Evolutionary conservation across 2,888 invertebrate genomes (phyloP), one percentile per base, ranked within the genome.

Genomic region (Dasysyrphus albostriatus): DNA sequence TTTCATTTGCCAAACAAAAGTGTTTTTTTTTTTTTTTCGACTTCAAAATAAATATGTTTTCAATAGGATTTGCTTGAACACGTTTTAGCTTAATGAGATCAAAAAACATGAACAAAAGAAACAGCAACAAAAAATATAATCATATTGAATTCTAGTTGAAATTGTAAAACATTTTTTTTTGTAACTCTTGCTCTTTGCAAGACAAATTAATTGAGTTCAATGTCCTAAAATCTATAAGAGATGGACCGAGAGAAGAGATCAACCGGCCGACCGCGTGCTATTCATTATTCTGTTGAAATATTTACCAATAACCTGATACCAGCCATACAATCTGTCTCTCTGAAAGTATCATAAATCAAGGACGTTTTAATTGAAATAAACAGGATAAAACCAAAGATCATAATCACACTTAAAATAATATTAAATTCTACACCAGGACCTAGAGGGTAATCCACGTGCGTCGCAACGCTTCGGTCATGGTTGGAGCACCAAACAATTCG

Each of bases 201-300:
- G 42, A 42, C 56, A 49, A 73, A 67, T 61, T 69, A 74, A 78
- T 74, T 56, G 67, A 74, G 79, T 79, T 79, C 74, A 83, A 70
- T 79, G 74, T 42, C 61, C 78, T n/a, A 32, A 16, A 5, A 12
- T 16, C 6, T 16, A 24, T 19, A 32, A 61, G 59, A 16, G 70
- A 51, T 12, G 16, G 8, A n/a, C 42, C 5, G n/a, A n/a, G n/a
- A n/a, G n/a, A n/a, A n/a, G n/a, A n/a, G n/a, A n/a, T n/a, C n/a
- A n/a, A 24, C 24, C 24, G 24, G 24, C 24, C 24, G 2, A n/a
- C 5, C 44, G n/a, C n/a, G n/a, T n/a, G n/a, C n/a, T n/a, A 44
- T 44, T 44, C 14, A 42, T 42, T 42, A 42, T 5, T 32, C n/a
- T 61, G 34, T 80, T 59, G 9, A 56, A 56, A 4, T 16, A 58